Base-by-base conservation (phyloP, 2,113 vertebrate species). In the Chaetodon trifascialis region DNA sequence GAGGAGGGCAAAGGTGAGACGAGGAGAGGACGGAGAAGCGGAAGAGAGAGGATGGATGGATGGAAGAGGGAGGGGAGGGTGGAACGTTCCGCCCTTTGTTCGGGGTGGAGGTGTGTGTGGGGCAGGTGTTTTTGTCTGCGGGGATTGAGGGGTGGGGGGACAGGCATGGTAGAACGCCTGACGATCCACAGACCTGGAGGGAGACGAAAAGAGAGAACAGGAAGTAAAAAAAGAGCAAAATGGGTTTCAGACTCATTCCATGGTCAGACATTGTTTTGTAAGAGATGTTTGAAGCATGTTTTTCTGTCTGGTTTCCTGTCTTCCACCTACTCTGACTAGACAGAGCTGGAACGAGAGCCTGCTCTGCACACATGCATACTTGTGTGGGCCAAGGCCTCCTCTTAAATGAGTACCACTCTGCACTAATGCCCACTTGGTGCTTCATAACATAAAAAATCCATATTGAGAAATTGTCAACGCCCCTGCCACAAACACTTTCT, bases 141-240 rank as follows among this genome's bases (percentile, higher is more conserved):
- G 87, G 93, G 93, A 89, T 89, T 84, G 83, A 89, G 91, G 90
- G 86, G 87, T 93, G 91, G 92, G 94, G 91, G 90, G 85, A 88
- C 94, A 95, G 92, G 94, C 95, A 95, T 96, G 94, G 91, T 95
- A 95, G 89, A 93, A 89, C 70, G 90, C 90, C 93, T 91, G 91
- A 83, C 92, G 84, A 88, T 92, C 92, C 94, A 95, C 95, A 95
- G 95, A 95, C 95, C 95, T 96, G 51, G 9, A 88, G 52, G 80
- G 59, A 69, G 51, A 73, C 7, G 70, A 34, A 73, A 38, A 73
- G 42, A 15, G 11, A 25, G 23, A 25, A 12, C 2, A 56, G 7
- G 47, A 3, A 36, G 25, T 30, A 25, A 44, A 38, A 23, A 34
- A 51, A 11, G 23, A 55, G 6, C 2, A 21, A 56, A 62, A 25